Evolutionary conservation across 2,113 vertebrate genomes (phyloP), one percentile per base, ranked within the genome.

Genomic region (Psophia crepitans): DNA sequence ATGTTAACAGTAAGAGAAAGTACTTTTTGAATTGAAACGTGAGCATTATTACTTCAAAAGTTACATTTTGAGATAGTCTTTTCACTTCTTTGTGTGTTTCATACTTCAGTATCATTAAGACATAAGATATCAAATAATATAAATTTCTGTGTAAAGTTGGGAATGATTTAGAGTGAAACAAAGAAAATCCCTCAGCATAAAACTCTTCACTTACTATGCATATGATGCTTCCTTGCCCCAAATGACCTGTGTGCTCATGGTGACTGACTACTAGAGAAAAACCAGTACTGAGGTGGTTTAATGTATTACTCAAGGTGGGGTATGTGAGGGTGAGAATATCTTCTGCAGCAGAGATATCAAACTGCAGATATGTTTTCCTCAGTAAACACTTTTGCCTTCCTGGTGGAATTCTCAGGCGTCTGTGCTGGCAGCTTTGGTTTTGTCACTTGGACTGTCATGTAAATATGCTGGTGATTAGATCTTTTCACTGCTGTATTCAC

Each of bases 321-420:
- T 6, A 10, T 60, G 15, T 24, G 58, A 68, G 5, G 1, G 22
- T 33, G 13, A 3, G 9, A 8, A 3, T 51, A 90, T 90, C 64
- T 97, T 85, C 91, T 95, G 84, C 66, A 87, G 80, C 51, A 94
- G 74, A 92, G 18, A 90, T 94, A 96, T 96, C 91, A 97, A 94
- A 96, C 76, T 92, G 37, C 51, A 93, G 64, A 60, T 96, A 94
- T 60, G 87, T 97, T 96, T 97, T 86, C 69, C 18, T 95, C 73
- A 84, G n/a, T 24, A 84, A 85, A 61, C 21, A 12, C 11, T 91
- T 92, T 54, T 94, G 70, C 20, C 21, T 95, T 49, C 54, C 84
- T 92, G 70, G 70, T 46, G 96, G 68, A 92, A 83, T 83, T 92
- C 51, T 94, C 63, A 82, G 71, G 66, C 60, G 89, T 88, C 83